Evolutionary conservation across 2,113 vertebrate species (phyloP), one percentile per base, ranked within the genome.

Genomic region (Sinocyclocheilus maitianheensis): DNA sequence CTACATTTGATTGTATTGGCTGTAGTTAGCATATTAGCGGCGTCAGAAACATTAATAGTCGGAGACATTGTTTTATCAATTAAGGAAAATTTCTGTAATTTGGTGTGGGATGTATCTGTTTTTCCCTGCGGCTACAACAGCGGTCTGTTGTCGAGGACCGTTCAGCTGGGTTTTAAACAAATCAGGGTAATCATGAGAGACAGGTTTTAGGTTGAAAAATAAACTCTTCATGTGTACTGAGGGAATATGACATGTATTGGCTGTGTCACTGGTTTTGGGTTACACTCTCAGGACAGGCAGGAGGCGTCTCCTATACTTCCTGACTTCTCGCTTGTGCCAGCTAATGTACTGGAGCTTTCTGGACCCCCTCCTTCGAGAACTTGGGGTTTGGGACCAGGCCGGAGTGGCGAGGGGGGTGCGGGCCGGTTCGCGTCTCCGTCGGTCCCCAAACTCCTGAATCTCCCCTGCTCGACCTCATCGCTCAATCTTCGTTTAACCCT

Each of bases 151-250:
- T 94, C 87, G 88, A 89, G 84, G 89, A 89, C 88, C 89, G 91
- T 93, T 93, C 91, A 91, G 87, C 90, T 91, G 85, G 88, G 84
- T 92, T 94, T 94, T 90, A 94, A 94, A 93, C 93, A 94, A 95
- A 95, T 94, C 94, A 93, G 87, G 88, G 88, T 95, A 94, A 95
- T 94, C 94, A 92, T 92, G 91, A 93, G 88, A 92, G 95, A 89
- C 94, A 96, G 94, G 92, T 94, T 95, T 96, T 93, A 93, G 89
- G 92, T 92, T 86, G 89, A 92, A 96, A 96, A 96, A 94, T 94
- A 95, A 95, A 95, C 93, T 88, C 84, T 92, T 93, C 91, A 88
- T 94, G 94, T 88, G 75, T 75, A 94, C 90, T 87, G 88, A 93
- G 90, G 88, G 94, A 94, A 92, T 92, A 93, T 94, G 94, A 95